Evolutionary conservation across 2,113 vertebrate species (phyloP).

Genomic region (Colossoma macropomum): DNA sequence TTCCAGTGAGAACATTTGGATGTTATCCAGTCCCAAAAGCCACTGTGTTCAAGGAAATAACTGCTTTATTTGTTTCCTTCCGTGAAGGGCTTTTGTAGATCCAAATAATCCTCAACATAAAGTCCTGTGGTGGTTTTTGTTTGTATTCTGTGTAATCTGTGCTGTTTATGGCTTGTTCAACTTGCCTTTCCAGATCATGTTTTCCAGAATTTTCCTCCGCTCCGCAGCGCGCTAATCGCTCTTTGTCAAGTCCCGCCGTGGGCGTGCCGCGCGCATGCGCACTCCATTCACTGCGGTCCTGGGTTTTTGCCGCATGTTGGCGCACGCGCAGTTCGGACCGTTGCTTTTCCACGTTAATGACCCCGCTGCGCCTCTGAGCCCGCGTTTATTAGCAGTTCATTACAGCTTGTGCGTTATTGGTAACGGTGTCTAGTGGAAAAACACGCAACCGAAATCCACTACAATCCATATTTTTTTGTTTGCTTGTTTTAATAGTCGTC

Average conservation of each 20-base stretch:
- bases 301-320: conserved; percentile 69
- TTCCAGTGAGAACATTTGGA: conserved; percentile 42
- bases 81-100: conserved; percentile 44
- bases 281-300: conserved; percentile 52
- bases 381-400: background rate
- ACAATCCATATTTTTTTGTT: too few species aligned
- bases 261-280: conserved; percentile 58
- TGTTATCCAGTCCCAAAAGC: conserved; percentile 40
- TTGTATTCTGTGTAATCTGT: conserved; percentile 12
- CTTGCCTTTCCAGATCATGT: background rate
- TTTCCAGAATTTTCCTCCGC: conserved; percentile 64
- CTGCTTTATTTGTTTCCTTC: conserved; percentile 45
- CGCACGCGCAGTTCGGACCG: conserved; percentile 67
- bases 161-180: conserved; percentile 10
- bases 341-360: background rate
- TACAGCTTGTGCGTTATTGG: background rate
- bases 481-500: too few species aligned
- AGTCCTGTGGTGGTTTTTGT: conserved; percentile 23
- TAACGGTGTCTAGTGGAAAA: background rate
- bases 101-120: conserved; percentile 44
- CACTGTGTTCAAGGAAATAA: conserved; percentile 32
- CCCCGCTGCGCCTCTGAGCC: background rate
- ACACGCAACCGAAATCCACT: background rate
- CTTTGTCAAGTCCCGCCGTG: conserved; percentile 49
- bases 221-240: conserved; percentile 47